phyloP scores from a whole-genome alignment of 2,888 invertebrate species.

The Hydrotaea diabolus region DNA sequence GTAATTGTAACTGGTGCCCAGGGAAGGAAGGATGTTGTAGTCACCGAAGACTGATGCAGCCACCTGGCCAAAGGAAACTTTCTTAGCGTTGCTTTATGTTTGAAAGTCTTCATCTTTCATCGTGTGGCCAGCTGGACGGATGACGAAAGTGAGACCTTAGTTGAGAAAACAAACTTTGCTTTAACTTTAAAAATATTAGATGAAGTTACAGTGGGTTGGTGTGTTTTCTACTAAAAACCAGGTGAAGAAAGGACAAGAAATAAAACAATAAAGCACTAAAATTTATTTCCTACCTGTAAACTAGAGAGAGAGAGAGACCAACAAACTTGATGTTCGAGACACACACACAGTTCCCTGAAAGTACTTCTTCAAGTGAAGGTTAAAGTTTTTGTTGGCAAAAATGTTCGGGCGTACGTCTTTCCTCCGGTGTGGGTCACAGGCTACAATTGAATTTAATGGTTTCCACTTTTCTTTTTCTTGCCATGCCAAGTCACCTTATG shows the following conservation, averaged over 20 bases:
- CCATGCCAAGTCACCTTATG: neutral
- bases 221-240: neutral
- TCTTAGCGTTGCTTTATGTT: neutral
- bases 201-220: neutral
- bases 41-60: neutral
- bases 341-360: neutral
- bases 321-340: neutral
- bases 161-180: neutral
- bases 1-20: neutral
- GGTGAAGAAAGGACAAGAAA: neutral
- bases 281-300: neutral
- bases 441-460: constrained; percentile 53
- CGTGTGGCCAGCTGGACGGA: neutral
- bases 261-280: constrained; percentile 16
- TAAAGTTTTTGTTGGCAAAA: neutral
- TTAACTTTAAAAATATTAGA: neutral
- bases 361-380: neutral
- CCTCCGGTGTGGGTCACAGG: constrained; percentile 1
- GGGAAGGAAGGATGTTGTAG: too few species aligned
- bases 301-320: neutral
- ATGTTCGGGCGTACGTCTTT: neutral
- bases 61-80: neutral
- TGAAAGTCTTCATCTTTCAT: neutral
- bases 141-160: neutral
- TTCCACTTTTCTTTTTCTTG: neutral